Base-by-base conservation (phyloP, 2,797 vertebrate genomes). In the Poeciliopsis presidionis region DNA sequence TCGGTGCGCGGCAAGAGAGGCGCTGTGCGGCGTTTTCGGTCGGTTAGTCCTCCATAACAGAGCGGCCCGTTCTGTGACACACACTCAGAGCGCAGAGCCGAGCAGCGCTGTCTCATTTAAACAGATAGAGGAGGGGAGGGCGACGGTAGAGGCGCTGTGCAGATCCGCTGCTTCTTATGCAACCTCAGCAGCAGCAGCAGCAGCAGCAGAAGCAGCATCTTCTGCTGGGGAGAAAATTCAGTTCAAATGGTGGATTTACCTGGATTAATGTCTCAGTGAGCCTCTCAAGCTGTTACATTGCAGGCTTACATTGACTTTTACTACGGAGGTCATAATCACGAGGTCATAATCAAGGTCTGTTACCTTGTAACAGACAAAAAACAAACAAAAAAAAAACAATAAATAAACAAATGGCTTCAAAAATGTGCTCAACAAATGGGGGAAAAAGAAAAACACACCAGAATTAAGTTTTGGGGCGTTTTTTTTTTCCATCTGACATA, bases 41-140 rank as follows among this genome's bases (percentile, higher is more conserved):
- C 78, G 79, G 76, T 75, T 55, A 61, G 83, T 90, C 86, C 85
- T 92, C 88, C 89, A 90, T 89, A 87, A 87, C 86, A 91, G 73
- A 85, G 80, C 81, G 86, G 88, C 87, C 86, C 88, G 91, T 84
- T 89, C 89, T 82, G 81, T 82, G 72, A 51, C 51, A 13, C 85
- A 20, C 81, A 57, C 86, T 25, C 49, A 30, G 49, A 69, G 70
- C 45, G 16, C 71, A 22, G 55, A 73, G 83, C 86, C 51, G 76
- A 78, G 61, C 86, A 72, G 87, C 87, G 75, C 86, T 13, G 85
- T 81, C 83, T 89, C 86, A 91, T 92, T 94, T 94, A 92, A 94
- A 94, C 91, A 90, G 93, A 94, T 89, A 91, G 36, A 25, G 65
- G 39, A 88, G 84, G 55, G 57, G 41, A 63, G 77, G 77, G 87